Percentiles rank a stretch among this genome's conserved stretches.
Evolutionary conservation across 2,797 vertebrate species (phyloP).

Genomic region (Telmatherina bonti): DNA sequence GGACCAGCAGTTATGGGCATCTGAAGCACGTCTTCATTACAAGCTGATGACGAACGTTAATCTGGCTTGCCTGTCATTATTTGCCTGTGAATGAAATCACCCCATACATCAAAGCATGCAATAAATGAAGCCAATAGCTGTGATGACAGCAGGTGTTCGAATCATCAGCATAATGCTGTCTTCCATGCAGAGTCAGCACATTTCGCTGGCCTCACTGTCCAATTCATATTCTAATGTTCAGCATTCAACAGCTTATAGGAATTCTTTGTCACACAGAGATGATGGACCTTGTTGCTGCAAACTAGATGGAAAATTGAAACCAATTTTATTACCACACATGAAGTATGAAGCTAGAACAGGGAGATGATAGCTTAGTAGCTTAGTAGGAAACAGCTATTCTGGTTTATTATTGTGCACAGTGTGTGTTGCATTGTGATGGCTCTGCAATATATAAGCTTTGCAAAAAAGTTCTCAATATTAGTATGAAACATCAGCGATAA

Average conservation of each 20-base stretch:
- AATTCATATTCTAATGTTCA: background rate
- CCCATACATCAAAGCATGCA: slow-evolving; percentile 65
- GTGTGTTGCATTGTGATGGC: background rate
- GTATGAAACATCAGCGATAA: background rate
- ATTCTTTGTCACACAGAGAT: background rate
- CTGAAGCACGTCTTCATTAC: slow-evolving; percentile 77
- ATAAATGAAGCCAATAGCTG: slow-evolving; percentile 58
- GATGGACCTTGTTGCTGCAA: background rate
- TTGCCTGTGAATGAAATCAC: slow-evolving; percentile 44
- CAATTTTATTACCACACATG: background rate
- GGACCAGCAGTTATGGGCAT: slow-evolving; percentile 32
- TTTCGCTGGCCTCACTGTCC: slow-evolving; percentile 37
- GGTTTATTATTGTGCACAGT: background rate
- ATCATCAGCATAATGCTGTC: slow-evolving; percentile 37
- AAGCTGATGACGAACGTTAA: slow-evolving; percentile 73
- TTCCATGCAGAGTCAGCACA: slow-evolving; percentile 50
- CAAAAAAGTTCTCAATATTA: background rate
- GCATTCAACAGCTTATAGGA: background rate
- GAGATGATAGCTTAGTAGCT: slow-evolving; percentile 7
- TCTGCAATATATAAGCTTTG: background rate
- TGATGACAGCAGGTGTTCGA: slow-evolving; percentile 67
- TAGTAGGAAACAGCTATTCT: background rate
- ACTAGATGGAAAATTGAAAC: background rate
- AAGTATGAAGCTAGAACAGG: slow-evolving; percentile 3
- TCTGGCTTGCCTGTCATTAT: slow-evolving; percentile 71